Evolutionary conservation across 1,140 invertebrate species (phyloP), one percentile per base, ranked within the genome.

Genomic region (Hesperophylax magnus): DNA sequence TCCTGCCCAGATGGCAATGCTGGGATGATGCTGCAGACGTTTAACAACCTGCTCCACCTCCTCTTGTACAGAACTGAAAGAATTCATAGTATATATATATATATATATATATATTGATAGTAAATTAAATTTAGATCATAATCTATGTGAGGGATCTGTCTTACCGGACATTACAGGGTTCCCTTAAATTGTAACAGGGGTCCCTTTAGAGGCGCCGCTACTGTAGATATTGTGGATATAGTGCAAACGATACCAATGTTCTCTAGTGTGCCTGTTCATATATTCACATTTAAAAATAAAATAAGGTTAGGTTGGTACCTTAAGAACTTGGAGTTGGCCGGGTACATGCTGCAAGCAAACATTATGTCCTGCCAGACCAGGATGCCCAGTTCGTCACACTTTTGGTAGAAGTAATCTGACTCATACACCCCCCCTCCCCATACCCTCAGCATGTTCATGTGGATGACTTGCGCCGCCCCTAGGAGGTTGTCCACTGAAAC

Each of bases 371-470:
- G 95, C 96, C 96, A 97, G 56, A 97, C 93, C 84, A 97, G 90
- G 27, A 97, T 94, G 15, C 96, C 96, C 24, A 94, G 88, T 84
- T 94, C 90, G 85, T 97, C 96, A 79, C 96, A 95, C 31, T 95
- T 87, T 72, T 96, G 91, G 87, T 99, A 99, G 87, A 99, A 99
- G 34, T 93, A 91, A 82, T 99, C 97, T 0, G 93, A 93, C 87
- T 99, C 98, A 86, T 99, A 99, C 1, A 97, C 90, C 61, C 98
- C 98, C 53, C 98, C 98, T 22, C 98, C 98, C 98, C 98, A 99
- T 0, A 99, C 96, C 18, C 98, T 91, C 0, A 99, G 87, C 93
- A 97, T 97, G 86, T 98, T 98, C 94, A 98, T 98, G 85, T 99
- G 92, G 0, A 94, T 93, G 53, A 95, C 92, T 82, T 92, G 93